Base-by-base conservation (phyloP, 2,113 vertebrate species). In the Todiramphus saurophagus region DNA sequence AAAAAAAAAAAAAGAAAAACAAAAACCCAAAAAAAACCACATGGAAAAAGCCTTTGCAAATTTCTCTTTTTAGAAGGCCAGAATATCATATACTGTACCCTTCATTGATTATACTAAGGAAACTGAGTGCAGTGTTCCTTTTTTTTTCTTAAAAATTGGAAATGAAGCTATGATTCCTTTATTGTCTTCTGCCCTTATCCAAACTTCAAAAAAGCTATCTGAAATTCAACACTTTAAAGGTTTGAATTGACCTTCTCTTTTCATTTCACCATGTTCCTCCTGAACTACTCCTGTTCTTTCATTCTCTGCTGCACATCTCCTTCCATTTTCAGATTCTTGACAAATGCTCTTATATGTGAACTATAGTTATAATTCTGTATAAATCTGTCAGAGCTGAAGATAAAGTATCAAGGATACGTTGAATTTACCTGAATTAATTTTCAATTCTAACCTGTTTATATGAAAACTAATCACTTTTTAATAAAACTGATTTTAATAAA, bases 11-110 rank as follows among this genome's bases (percentile, higher is more conserved):
- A 33, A 55, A 11, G 23, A 13, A 2, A 2, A 3, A 3, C 28
- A 13, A 2, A 2, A 3, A 3, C 28, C 3, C 12, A 25, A 3
- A 23, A 16, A 35, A 25, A 6, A 5, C 1, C 9, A 14, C 19
- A 4, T 75, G 21, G 41, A 41, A 81, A 81, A 91, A 64, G 7
- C 10, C 19, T 59, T 85, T 76, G 16, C n/a, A 84, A 87, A 46
- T 27, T 24, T 86, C 13, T 74, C 27, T 69, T 64, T 84, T 17
- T 53, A 68, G 21, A 81, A 18, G 16, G 5, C 7, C 41, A 77
- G 16, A 44, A 56, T 93, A n/a, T 44, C 39, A 64, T 17, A 35
- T 10, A 37, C 27, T 73, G 17, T 83, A 53, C 7, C 3, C 2
- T 72, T 78, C 11, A 12, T 16, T 68, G 68, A 41, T 16, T 44